Percentiles rank a stretch among this genome's conserved stretches.
Evolutionary conservation across 2,888 invertebrate species (phyloP).

Genomic region (Nomada fucata): DNA sequence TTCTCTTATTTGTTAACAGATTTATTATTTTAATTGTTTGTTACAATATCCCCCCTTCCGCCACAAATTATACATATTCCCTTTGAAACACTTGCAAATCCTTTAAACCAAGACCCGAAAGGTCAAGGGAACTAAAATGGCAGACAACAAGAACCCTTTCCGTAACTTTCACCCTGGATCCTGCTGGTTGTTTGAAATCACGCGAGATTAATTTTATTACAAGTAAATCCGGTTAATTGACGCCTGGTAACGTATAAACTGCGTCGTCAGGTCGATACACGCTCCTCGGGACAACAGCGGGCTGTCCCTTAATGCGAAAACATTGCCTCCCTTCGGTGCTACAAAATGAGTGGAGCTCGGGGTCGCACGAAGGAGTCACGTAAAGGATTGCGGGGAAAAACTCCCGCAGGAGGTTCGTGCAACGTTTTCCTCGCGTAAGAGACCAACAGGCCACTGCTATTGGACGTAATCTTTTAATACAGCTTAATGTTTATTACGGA

Average conservation of each 20-base stretch:
- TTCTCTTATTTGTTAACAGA: too few species aligned
- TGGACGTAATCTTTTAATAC: conserved; percentile 79
- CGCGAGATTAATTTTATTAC: conserved; percentile 74
- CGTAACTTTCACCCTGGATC: conserved; percentile 29
- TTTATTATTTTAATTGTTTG: too few species aligned
- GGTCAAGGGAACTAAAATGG: not conserved
- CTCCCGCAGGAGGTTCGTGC: conserved; percentile 72
- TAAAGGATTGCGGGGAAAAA: conserved; percentile 77
- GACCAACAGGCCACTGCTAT: conserved; percentile 66
- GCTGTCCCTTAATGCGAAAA: conserved; percentile 77
- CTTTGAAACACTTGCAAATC: too few species aligned
- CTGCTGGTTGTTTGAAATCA: conserved; percentile 49
- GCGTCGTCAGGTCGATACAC: conserved; percentile 57
- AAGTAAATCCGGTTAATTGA: conserved; percentile 76
- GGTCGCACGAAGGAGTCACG: conserved; percentile 68
- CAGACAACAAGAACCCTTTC: conserved; percentile 30
- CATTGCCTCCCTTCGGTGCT: conserved; percentile 68
- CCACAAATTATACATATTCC: too few species aligned
- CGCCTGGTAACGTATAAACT: conserved; percentile 74
- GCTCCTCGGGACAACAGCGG: conserved; percentile 61
- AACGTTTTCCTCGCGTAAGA: conserved; percentile 62
- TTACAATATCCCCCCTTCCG: too few species aligned
- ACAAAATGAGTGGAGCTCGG: conserved; percentile 44
- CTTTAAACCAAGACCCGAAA: not conserved
- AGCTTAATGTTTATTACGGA: conserved; percentile 62